Percentiles rank a stretch among this genome's conserved stretches.
Conservation (phyloP, 2,888 invertebrate genomes). For the Tetragonisca angustula region DNA sequence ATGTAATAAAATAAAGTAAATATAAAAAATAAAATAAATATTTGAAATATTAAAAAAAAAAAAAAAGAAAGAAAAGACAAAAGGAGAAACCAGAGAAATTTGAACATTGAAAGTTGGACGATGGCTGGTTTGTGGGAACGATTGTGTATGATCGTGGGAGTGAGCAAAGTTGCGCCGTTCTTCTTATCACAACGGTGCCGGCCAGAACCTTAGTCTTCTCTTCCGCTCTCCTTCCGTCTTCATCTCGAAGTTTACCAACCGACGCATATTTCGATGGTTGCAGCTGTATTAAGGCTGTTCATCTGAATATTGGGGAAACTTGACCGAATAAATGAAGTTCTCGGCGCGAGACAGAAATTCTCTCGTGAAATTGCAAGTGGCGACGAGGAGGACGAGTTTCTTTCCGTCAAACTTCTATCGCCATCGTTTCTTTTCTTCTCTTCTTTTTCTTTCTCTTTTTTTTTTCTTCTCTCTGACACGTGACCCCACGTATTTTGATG, state of each 20-base stretch:
- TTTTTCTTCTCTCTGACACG: neutral
- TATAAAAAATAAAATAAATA: no score
- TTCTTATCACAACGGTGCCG: constrained; percentile 25
- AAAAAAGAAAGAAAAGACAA: no score
- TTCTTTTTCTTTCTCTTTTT: neutral
- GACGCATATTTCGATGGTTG: constrained; percentile 30
- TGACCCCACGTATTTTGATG: neutral
- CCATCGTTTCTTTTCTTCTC: neutral
- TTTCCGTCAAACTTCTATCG: constrained; percentile 22
- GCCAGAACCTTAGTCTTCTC: constrained; percentile 15
- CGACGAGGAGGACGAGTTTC: constrained; percentile 31
- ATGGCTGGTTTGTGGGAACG: neutral
- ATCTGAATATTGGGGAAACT: constrained; percentile 59
- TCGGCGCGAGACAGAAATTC: constrained; percentile 45
- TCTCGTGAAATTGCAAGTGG: constrained; percentile 47
- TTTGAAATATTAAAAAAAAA: neutral
- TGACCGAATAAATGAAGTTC: constrained; percentile 48
- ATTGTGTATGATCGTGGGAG: constrained; percentile 11
- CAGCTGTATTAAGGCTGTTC: constrained; percentile 50
- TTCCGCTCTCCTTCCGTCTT: neutral
- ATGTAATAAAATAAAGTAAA: no score
- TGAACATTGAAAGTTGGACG: neutral
- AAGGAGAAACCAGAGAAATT: neutral
- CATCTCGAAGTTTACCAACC: constrained; percentile 5
- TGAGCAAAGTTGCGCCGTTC: constrained; percentile 32